Percentiles rank a stretch among this genome's conserved stretches.
phyloP scores from a whole-genome alignment of 2,113 vertebrate species.

The Struthio camelus region DNA sequence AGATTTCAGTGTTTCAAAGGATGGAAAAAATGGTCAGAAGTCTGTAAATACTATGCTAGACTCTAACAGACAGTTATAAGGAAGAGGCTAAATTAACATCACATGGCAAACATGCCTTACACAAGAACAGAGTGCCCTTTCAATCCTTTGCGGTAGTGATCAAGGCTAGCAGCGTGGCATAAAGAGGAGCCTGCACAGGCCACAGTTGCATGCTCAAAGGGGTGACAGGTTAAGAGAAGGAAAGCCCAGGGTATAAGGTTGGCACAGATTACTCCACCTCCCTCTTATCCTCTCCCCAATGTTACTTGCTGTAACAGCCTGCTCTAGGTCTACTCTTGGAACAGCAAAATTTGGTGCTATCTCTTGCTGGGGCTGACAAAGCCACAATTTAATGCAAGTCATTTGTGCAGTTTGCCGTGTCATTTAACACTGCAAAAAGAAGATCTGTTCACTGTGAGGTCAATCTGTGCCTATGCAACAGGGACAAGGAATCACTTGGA shows the following conservation, averaged over 20 bases:
- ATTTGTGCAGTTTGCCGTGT: neutral
- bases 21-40: neutral
- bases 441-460: neutral
- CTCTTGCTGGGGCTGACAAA: neutral
- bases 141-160: neutral
- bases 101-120: neutral
- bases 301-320: fast-evolving
- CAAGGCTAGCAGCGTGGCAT: neutral
- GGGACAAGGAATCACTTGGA: neutral
- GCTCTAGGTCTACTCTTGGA: neutral
- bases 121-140: neutral
- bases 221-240: neutral
- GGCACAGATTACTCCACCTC: neutral
- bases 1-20: neutral
- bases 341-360: neutral
- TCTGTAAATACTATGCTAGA: neutral
- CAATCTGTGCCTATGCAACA: neutral
- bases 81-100: neutral
- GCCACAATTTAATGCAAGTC: neutral
- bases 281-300: neutral
- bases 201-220: neutral
- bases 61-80: neutral
- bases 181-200: neutral
- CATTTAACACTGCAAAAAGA: neutral
- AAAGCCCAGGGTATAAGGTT: neutral